Conservation (phyloP, 2,113 vertebrate species). For the Phylloscopus trochilus region DNA sequence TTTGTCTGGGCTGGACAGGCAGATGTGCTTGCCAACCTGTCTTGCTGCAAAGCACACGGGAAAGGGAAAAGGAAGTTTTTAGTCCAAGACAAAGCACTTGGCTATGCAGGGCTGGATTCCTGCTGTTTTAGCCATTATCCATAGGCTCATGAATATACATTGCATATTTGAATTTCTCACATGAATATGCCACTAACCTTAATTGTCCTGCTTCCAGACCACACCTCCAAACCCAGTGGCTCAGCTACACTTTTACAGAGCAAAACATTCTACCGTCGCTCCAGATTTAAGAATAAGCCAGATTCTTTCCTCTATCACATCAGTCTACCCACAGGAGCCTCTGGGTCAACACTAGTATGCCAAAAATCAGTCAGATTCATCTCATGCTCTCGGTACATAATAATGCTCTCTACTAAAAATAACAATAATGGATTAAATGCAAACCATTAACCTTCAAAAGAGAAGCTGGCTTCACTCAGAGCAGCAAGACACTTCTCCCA, state of each 20-base stretch:
- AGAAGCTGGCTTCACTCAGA: background rate
- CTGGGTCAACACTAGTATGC: background rate
- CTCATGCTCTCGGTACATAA: background rate
- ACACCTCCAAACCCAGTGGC: background rate
- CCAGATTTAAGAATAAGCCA: background rate
- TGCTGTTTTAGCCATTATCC: background rate
- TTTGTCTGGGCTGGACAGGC: background rate
- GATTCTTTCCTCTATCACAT: background rate
- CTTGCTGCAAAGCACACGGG: background rate
- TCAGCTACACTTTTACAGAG: background rate
- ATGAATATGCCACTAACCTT: background rate
- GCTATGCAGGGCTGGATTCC: background rate
- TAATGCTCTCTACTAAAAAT: background rate
- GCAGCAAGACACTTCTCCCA: background rate
- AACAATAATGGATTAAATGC: background rate
- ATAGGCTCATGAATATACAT: background rate
- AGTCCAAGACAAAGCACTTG: constrained; percentile 9
- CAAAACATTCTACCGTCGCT: background rate
- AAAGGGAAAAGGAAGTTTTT: constrained; percentile 11
- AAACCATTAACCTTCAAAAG: background rate
- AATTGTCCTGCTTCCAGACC: background rate
- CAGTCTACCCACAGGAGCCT: background rate
- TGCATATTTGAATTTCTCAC: background rate
- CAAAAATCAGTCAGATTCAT: background rate
- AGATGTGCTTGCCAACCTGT: background rate